phyloP scores from a whole-genome alignment of 1,140 invertebrate genomes.

The Zaprionus vittiger region DNA sequence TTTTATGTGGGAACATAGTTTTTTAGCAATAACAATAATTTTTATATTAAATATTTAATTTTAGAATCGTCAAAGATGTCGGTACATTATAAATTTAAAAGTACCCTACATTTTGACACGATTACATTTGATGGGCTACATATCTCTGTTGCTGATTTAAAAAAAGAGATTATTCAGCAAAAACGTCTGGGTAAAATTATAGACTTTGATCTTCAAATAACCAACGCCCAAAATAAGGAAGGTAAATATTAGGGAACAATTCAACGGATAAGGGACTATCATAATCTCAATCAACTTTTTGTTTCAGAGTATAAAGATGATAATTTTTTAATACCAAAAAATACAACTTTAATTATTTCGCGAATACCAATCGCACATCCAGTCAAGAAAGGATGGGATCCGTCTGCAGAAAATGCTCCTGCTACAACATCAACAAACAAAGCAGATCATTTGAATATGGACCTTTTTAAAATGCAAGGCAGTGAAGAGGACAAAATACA shows the following conservation, averaged over 20 bases:
- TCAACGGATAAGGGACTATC: neutral
- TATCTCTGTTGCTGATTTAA: slow-evolving; percentile 97
- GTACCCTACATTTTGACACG: slow-evolving; percentile 96
- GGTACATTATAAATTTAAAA: slow-evolving; percentile 99
- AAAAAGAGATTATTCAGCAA: slow-evolving; percentile 97
- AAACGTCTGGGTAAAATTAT: slow-evolving; percentile 96
- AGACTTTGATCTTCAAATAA: slow-evolving; percentile 98
- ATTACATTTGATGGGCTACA: slow-evolving; percentile 98
- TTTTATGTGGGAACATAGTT: too few species aligned
- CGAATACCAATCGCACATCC: slow-evolving; percentile 93
- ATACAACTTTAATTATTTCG: slow-evolving; percentile 97
- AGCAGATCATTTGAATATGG: slow-evolving; percentile 85
- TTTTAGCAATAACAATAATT: neutral
- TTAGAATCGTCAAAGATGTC: slow-evolving; percentile 88
- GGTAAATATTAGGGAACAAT: slow-evolving; percentile 85
- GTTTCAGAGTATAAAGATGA: slow-evolving; percentile 94
- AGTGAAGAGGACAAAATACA: slow-evolving; percentile 98
- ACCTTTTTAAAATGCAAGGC: slow-evolving; percentile 95
- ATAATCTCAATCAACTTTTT: slow-evolving; percentile 77
- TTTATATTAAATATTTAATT: slow-evolving; percentile 11
- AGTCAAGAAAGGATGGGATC: slow-evolving; percentile 90
- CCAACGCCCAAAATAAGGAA: slow-evolving; percentile 99
- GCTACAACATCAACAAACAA: slow-evolving; percentile 39
- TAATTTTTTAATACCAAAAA: slow-evolving; percentile 96
- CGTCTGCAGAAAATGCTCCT: slow-evolving; percentile 56